These are phyloP conservation scores for Eurypyga helias DNA, from an alignment of 2,113 vertebrate genomes.

Conservation along the genomic window DNA sequence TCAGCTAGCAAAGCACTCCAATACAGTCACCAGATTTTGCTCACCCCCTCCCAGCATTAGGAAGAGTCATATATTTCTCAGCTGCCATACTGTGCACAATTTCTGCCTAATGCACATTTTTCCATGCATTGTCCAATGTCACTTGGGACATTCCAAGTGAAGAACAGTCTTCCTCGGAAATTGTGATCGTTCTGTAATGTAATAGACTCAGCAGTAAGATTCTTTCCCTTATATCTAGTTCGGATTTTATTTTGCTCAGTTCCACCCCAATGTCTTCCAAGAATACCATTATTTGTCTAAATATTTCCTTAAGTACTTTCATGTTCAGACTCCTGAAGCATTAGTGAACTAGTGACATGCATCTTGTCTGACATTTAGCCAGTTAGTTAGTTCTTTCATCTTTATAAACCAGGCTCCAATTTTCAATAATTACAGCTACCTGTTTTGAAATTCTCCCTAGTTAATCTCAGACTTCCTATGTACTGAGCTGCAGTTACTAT, in stretches of 20 bases:
- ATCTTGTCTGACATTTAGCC: conserved; percentile 14
- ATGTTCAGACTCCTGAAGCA: conserved; percentile 29
- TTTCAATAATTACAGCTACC: background rate
- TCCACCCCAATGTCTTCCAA: background rate
- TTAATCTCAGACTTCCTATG: background rate
- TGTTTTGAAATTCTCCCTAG: conserved; percentile 13
- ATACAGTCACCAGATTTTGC: background rate
- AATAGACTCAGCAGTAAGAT: background rate
- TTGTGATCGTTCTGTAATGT: background rate
- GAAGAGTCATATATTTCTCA: background rate
- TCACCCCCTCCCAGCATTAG: background rate
- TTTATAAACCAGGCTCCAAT: background rate
- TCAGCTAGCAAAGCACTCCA: background rate
- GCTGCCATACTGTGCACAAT: background rate
- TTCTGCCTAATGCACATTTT: background rate
- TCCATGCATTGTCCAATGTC: background rate
- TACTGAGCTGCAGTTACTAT: background rate
- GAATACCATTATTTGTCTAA: background rate
- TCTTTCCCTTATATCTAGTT: background rate
- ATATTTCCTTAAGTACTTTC: conserved; percentile 19
- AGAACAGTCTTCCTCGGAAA: background rate
- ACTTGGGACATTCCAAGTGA: background rate
- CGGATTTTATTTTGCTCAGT: background rate
- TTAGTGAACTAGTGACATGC: background rate
- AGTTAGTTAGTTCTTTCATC: conserved; percentile 33